Evolutionary conservation across 1,140 invertebrate genomes (phyloP), one percentile per base, ranked within the genome.

Genomic region (Scylla paramamosain): DNA sequence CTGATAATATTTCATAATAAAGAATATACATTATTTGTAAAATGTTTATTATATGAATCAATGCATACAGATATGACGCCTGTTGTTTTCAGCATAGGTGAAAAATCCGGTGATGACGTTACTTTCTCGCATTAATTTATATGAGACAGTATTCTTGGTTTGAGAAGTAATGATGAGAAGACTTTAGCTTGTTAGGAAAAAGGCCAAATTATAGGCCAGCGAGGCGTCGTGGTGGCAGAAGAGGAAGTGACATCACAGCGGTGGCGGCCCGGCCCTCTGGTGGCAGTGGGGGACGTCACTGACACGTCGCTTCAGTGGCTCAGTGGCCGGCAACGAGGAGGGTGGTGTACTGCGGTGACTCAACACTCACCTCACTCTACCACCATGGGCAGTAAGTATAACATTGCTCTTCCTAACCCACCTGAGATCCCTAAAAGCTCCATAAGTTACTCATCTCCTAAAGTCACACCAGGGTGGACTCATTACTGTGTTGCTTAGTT

Each of bases 301-400:
- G 93, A 94, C 93, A 94, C 93, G 93, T 94, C 93, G 93, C 93
- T 89, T 39, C 86, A 90, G 93, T 94, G 86, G 87, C 39, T 6
- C 29, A 25, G 46, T 29, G 20, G 14, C 48, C 32, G 52, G 48
- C 67, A n/a, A 20, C 6, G 59, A 32, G 20, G 59, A 29, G 39
- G 14, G 28, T 31, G 4, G 31, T 46, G 12, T 0, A 16, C 7
- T 6, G 31, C 14, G 39, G n/a, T 77, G 32, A 10, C 59, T 46
- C 32, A 48, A 6, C 7, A 28, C n/a, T 87, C 25, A 20, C 32
- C 32, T 89, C 67, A 39, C 20, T 45, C 67, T 46, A 32, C 86
- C 93, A 94, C 31, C 93, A 94, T 94, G 93, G 93, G 93, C 39
- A 94, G 93, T 94, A 94, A 91, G 93, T 94, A 4, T 28, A 31